Evolutionary conservation across 2,888 invertebrate genomes (phyloP), one percentile per base, ranked within the genome.

Genomic region (Leptinotarsa juncta): DNA sequence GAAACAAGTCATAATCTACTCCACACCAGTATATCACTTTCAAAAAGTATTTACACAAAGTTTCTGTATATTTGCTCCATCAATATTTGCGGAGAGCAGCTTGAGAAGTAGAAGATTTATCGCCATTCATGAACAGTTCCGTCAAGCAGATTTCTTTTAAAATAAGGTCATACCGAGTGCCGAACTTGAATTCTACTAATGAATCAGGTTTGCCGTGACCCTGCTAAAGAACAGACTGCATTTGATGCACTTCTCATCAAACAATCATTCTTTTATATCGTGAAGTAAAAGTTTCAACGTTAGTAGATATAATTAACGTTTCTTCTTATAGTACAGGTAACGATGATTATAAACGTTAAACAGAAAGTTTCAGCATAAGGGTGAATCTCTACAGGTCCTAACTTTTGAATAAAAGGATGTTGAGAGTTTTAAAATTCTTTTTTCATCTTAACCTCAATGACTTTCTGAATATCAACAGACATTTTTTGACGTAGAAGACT

Each of bases 171-270:
- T 26, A 62, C 18, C 7, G 50, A 50, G 12, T 62, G 60, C 50
- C 50, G 70, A 57, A 62, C 60, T 70, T 62, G 70, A 62, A 70
- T 62, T 70, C 57, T 15, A 48, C 49, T 42, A 50, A 42, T 60
- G 49, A 60, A 70, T 70, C 50, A 70, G 50, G 50, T 57, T 69
- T 62, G 70, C 70, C 60, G 49, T 70, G 62, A 70, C 60, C 62
- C 18, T 57, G 23, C 42, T 20, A 10, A 16, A 48, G n/a, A 42
- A 32, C 48, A 60, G 60, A 60, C 60, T 26, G 67, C n/a, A 53
- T 42, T 53, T 15, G 51, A 67, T 67, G 26, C 16, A 67, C 15
- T 53, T 53, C 49, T 67, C 53, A 53, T 53, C 20, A 53, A 53
- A 67, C 26, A 53, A 67, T 32, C 23, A 26, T 26, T 70, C 51